Evolutionary conservation across 2,113 vertebrate species (phyloP).

Genomic region (Mus spicilegus): DNA sequence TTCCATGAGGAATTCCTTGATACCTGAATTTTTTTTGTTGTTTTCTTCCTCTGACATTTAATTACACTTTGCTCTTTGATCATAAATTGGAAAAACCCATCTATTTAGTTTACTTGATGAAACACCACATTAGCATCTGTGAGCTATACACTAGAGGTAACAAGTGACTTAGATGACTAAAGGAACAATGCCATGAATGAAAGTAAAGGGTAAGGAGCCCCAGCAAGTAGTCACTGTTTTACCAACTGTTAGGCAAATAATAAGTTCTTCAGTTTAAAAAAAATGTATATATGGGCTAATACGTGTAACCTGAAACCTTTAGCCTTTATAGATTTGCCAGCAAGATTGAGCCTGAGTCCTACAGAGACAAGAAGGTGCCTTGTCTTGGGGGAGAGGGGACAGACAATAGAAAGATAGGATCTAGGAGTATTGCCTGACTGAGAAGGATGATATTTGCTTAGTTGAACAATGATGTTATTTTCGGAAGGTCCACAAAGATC

Average conservation of each 20-base stretch:
- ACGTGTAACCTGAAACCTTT: neutral
- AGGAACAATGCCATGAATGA: neutral
- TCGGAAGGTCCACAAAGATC: neutral
- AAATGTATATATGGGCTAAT: neutral
- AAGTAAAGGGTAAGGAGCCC: neutral
- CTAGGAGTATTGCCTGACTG: neutral
- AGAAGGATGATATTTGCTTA: neutral
- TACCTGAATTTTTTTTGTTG: neutral
- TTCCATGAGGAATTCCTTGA: neutral
- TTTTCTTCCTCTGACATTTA: neutral
- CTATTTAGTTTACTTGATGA: neutral
- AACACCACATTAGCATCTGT: neutral
- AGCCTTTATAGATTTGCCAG: neutral
- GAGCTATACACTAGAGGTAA: neutral
- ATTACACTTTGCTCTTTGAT: constrained; percentile 19
- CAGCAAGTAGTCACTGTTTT: neutral
- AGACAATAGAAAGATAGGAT: neutral
- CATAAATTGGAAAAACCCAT: neutral
- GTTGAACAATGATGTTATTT: neutral
- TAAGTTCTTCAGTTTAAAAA: neutral
- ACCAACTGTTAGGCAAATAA: neutral
- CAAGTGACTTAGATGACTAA: neutral
- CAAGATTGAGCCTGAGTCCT: neutral
- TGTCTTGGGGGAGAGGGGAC: neutral
- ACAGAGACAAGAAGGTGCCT: neutral